Percentiles rank a stretch among this genome's conserved stretches.
Conservation (phyloP, 2,113 vertebrate genomes). For the Polypterus senegalus region DNA sequence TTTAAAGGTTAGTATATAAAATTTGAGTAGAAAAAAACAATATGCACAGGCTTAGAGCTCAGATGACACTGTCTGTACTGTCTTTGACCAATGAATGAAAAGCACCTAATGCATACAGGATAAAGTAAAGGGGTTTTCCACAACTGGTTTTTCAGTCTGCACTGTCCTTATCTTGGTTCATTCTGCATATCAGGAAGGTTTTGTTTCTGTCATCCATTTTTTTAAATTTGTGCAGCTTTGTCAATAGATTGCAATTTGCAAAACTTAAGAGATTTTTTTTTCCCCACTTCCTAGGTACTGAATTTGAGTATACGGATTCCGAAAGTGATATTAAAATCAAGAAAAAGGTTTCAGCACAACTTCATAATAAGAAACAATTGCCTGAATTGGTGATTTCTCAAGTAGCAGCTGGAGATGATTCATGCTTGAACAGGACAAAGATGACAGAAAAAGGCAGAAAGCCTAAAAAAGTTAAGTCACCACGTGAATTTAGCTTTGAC, state of each 20-base stretch:
- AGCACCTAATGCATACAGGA: background rate
- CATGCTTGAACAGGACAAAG: slow-evolving; percentile 51
- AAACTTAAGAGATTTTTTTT: background rate
- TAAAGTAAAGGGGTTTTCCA: background rate
- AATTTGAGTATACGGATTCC: slow-evolving; percentile 85
- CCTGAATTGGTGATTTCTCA: slow-evolving; percentile 45
- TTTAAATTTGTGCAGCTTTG: too few relatives aligned
- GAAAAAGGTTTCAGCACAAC: slow-evolving; percentile 66
- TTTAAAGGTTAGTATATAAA: too few relatives aligned
- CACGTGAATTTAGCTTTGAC: slow-evolving; percentile 68
- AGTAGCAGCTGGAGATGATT: slow-evolving; percentile 29
- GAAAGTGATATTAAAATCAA: slow-evolving; percentile 73
- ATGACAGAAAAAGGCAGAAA: slow-evolving; percentile 55
- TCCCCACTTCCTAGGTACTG: slow-evolving; percentile 51
- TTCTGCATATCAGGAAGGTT: background rate
- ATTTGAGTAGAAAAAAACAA: too few relatives aligned
- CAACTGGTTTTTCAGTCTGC: background rate
- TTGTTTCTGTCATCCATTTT: background rate
- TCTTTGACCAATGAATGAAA: slow-evolving; percentile 2
- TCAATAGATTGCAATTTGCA: too few relatives aligned
- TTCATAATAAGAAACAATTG: slow-evolving; percentile 69
- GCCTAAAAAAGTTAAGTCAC: slow-evolving; percentile 61
- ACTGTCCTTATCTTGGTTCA: background rate
- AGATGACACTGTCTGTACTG: background rate
- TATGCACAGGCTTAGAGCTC: too few relatives aligned